These are phyloP conservation scores for Ochropacha duplaris DNA, from an alignment of 2,888 invertebrate species.

Conservation along the genomic window DNA sequence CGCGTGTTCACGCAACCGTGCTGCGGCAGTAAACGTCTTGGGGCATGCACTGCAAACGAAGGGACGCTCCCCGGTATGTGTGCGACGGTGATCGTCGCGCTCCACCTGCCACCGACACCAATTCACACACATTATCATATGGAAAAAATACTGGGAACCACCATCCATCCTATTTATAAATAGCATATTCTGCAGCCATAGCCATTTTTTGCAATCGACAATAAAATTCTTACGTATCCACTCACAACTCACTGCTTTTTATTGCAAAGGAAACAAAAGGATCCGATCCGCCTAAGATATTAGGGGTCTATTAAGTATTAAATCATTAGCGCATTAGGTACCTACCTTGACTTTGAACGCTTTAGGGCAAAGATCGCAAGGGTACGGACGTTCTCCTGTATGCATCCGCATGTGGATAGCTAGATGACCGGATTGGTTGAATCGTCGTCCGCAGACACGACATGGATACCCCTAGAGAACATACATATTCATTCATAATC, in stretches of 20 bases:
- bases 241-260: too few relatives aligned
- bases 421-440: constrained; percentile 82
- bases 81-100: constrained; percentile 80
- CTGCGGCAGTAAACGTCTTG: constrained; percentile 80
- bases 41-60: constrained; percentile 76
- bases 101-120: constrained; percentile 66
- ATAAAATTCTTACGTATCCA: background rate
- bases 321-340: too few relatives aligned
- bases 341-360: constrained; percentile 79
- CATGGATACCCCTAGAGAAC: constrained; percentile 78
- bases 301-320: too few relatives aligned
- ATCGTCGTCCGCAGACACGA: constrained; percentile 79
- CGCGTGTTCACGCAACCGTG: constrained; percentile 76
- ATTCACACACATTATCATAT: constrained; percentile 44
- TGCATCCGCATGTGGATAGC: constrained; percentile 83
- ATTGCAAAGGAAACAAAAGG: too few relatives aligned
- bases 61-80: constrained; percentile 78
- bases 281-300: too few relatives aligned
- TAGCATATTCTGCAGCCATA: constrained; percentile 28
- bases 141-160: constrained; percentile 47
- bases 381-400: constrained; percentile 83
- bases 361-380: constrained; percentile 79
- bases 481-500: background rate
- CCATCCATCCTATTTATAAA: constrained; percentile 26
- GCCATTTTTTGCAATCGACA: constrained; percentile 28